phyloP scores from a whole-genome alignment of 2,113 vertebrate genomes.

The Gambusia holbrooki region DNA sequence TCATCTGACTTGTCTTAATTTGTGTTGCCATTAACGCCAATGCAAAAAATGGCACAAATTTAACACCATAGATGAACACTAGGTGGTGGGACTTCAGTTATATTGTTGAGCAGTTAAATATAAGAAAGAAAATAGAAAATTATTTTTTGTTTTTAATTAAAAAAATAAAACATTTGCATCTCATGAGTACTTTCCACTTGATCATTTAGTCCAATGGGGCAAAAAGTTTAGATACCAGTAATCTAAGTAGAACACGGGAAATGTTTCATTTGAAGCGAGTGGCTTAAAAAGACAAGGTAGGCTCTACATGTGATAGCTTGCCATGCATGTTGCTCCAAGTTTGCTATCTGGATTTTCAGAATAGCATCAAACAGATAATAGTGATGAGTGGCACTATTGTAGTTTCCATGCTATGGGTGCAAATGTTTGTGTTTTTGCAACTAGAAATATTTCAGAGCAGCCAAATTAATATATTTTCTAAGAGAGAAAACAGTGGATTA shows the following conservation, averaged over 20 bases:
- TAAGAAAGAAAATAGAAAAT: no score
- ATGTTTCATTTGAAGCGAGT: not conserved
- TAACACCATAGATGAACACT: not conserved
- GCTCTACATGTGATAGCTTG: no score
- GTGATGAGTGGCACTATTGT: no score
- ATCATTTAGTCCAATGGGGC: no score
- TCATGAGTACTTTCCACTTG: no score
- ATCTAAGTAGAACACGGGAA: not conserved
- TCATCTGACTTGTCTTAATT: not conserved
- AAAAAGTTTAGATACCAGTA: not conserved
- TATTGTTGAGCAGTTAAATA: not conserved
- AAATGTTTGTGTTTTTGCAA: not conserved
- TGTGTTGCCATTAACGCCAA: not conserved
- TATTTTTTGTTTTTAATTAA: no score
- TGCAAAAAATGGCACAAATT: not conserved
- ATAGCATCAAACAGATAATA: not conserved
- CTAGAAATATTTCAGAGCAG: not conserved
- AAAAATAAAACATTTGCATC: no score
- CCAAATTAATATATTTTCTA: not conserved
- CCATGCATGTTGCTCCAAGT: no score
- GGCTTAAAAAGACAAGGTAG: no score
- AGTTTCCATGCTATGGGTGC: no score
- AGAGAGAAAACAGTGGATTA: not conserved
- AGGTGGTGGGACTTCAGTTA: not conserved
- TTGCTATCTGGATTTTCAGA: not conserved